These are phyloP conservation scores for Phthorimaea operculella DNA, from an alignment of 1,140 invertebrate species.

Conservation along the genomic window DNA sequence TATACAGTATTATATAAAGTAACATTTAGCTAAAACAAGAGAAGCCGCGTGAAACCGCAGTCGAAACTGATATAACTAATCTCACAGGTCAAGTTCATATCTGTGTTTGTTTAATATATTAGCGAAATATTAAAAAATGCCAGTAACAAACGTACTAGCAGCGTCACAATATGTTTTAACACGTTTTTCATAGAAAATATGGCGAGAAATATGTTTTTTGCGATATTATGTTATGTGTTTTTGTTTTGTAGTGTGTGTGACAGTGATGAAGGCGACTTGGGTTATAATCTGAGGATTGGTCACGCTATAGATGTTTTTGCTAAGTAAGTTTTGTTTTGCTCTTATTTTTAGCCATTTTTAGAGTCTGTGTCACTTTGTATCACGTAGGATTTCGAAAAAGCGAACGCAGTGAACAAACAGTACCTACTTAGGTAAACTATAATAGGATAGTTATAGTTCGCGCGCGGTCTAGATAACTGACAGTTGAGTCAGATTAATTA, in stretches of 20 bases:
- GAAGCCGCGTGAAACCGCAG: neutral
- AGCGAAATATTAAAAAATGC: constrained; percentile 56
- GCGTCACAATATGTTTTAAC: constrained; percentile 13
- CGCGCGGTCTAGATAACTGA: too few relatives aligned
- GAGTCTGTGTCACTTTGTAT: too few relatives aligned
- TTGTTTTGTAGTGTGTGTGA: constrained; percentile 34
- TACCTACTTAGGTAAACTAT: too few relatives aligned
- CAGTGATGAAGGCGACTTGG: constrained; percentile 45
- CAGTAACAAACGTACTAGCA: constrained; percentile 37
- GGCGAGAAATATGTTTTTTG: constrained; percentile 25
- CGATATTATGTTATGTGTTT: constrained; percentile 26
- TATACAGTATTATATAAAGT: too few relatives aligned
- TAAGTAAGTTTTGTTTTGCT: constrained; percentile 38
- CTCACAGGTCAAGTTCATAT: constrained; percentile 57
- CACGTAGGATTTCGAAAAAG: too few relatives aligned
- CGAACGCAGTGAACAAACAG: too few relatives aligned
- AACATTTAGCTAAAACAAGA: too few relatives aligned
- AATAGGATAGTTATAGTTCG: too few relatives aligned
- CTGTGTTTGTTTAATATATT: constrained; percentile 41
- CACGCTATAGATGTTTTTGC: constrained; percentile 58
- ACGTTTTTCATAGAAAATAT: constrained; percentile 11
- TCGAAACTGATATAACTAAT: constrained; percentile 31
- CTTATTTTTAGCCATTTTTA: neutral
- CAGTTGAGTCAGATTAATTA: too few relatives aligned
- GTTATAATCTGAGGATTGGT: constrained; percentile 52